Base-by-base conservation (phyloP, 2,888 invertebrate genomes). In the Rosalia funebris region DNA sequence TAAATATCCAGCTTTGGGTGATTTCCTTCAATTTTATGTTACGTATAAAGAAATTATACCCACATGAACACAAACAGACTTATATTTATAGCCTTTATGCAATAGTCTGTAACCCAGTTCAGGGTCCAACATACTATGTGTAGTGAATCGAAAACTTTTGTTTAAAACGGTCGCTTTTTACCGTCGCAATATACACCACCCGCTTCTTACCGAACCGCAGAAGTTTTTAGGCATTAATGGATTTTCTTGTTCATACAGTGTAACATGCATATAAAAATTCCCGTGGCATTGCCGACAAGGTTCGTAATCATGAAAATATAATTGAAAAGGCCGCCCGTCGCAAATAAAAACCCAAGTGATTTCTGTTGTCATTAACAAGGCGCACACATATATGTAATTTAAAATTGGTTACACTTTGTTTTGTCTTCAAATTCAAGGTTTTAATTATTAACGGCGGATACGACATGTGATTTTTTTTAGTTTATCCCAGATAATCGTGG, bases 241-340 rank as follows among this genome's bases (percentile, higher is more conserved):
- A 47, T 47, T 47, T 47, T 47, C 47, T 47, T 47, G 47, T 47
- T 34, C 47, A 47, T 47, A 47, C 34, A 47, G 47, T 47, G 47
- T 47, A 47, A 16, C 47, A 47, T 34, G 36, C 19, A 19, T 36
- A 47, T 47, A 36, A 36, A 47, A 47, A 47, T 36, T 36, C 36
- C 17, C 47, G 34, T 36, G 36, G 36, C 47, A 47, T 47, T 36
- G 47, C 47, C 47, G 47, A 47, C 47, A 47, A 47, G 47, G 47
- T 47, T 47, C 25, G 36, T 47, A 47, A 47, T 47, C 47, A 47
- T 32, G 47, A 47, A 47, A 34, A 47, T 47, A 34, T 47, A 47
- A 47, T 47, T 47, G 47, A 47, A 47, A 47, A 47, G 47, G 36
- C 47, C 47, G 34, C 34, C 47, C 10, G 47, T 47, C 10, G 47